Conservation (phyloP, 1,140 invertebrate genomes). For the Nasonia giraulti region DNA sequence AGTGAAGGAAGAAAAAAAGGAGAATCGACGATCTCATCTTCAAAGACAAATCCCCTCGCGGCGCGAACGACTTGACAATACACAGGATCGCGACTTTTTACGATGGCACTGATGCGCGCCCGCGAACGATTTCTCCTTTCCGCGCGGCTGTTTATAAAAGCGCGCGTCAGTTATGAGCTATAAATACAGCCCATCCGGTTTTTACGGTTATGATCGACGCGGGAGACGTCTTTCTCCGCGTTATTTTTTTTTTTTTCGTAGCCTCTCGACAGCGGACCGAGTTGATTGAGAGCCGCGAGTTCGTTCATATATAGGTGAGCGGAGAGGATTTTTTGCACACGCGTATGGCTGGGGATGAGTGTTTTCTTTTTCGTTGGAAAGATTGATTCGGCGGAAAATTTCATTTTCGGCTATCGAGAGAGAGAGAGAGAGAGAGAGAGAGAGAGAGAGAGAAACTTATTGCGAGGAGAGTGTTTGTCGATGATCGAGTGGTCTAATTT, state of each 20-base stretch:
- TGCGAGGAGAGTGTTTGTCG: not conserved
- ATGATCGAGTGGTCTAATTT: conserved; percentile 2
- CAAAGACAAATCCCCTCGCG: not conserved
- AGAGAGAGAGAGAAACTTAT: too few relatives aligned
- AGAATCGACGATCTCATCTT: not conserved
- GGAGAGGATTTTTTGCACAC: not conserved
- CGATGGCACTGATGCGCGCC: not conserved
- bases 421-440: not conserved
- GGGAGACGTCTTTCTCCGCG: not conserved
- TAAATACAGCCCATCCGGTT: conserved; percentile 9
- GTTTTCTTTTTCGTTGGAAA: not conserved
- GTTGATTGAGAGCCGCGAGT: not conserved
- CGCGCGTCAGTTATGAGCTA: conserved; percentile 17
- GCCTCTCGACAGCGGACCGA: not conserved
- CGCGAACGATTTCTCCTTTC: conserved; percentile 3
- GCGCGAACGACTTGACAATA: not conserved
- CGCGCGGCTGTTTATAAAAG: conserved; percentile 24
- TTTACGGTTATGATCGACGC: conserved; percentile 17
- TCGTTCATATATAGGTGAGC: too few relatives aligned
- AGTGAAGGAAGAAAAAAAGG: not conserved
- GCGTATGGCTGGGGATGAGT: too few relatives aligned
- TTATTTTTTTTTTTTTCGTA: not conserved
- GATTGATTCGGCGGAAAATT: not conserved
- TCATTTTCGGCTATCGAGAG: not conserved
- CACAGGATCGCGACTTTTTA: not conserved